phyloP scores from a whole-genome alignment of 2,888 invertebrate genomes.

The Dione juno region DNA sequence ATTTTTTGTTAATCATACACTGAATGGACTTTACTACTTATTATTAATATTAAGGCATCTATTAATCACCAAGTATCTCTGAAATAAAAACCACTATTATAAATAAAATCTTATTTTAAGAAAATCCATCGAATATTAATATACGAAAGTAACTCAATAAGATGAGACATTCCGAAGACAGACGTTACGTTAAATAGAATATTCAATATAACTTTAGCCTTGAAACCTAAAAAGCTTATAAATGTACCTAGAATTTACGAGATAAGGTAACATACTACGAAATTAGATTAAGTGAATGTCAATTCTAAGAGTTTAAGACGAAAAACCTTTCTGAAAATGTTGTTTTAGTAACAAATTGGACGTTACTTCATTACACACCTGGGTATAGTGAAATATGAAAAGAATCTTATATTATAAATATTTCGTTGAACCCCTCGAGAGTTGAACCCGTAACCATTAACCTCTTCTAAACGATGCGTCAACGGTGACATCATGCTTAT shows the following conservation, averaged over 20 bases:
- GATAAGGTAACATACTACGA: constrained; percentile 31
- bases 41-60: no score
- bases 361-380: not conserved
- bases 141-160: constrained; percentile 9
- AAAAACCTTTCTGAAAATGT: not conserved
- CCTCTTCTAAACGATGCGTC: no score
- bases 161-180: not conserved
- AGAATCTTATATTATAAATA: no score
- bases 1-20: no score
- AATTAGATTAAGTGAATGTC: constrained; percentile 31
- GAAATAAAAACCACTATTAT: not conserved
- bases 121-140: constrained; percentile 7
- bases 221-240: constrained; percentile 28
- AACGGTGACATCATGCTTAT: constrained; percentile 1
- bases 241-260: constrained; percentile 32
- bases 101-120: not conserved
- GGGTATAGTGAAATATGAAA: no score
- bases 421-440: no score
- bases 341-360: not conserved
- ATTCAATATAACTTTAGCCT: constrained; percentile 19
- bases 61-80: no score
- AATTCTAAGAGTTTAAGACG: not conserved
- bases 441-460: not conserved
- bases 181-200: constrained; percentile 2
- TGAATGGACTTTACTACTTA: no score